Conservation (phyloP, 2,797 vertebrate species). For the Chrysocyon brachyurus region DNA sequence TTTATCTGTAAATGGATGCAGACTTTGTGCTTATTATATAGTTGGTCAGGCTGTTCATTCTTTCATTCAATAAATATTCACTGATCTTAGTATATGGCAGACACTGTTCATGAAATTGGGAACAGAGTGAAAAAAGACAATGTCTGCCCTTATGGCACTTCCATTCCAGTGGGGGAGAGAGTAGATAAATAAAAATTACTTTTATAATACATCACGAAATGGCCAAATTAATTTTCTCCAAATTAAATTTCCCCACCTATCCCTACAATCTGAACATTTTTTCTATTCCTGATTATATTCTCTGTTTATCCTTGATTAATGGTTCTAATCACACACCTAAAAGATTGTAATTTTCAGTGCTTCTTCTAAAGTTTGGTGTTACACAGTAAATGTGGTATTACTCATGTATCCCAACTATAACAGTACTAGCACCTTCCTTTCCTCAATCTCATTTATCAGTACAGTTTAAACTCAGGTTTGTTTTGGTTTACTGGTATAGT, state of each 20-base stretch:
- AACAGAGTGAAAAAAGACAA: not conserved
- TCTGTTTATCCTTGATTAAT: not conserved
- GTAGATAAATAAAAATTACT: constrained; percentile 43
- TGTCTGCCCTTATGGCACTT: not conserved
- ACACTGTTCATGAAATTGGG: not conserved
- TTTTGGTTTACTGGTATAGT: constrained; percentile 57
- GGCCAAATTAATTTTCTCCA: constrained; percentile 44
- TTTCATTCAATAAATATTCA: constrained; percentile 56
- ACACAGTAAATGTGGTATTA: not conserved
- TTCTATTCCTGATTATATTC: not conserved
- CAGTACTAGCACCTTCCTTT: not conserved
- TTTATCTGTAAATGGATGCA: not conserved
- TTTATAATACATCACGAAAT: not conserved
- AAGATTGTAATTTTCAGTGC: not conserved
- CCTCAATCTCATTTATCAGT: not conserved
- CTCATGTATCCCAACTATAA: not conserved
- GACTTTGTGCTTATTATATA: not conserved
- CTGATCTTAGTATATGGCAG: not conserved
- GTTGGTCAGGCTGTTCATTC: not conserved
- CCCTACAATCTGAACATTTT: not conserved
- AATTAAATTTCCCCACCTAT: not conserved
- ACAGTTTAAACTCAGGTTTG: not conserved
- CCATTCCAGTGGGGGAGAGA: not conserved
- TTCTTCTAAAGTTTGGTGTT: not conserved
- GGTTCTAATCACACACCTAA: not conserved